Percentiles rank a stretch among this genome's conserved stretches.
Evolutionary conservation across 2,888 invertebrate species (phyloP).

Genomic region (Andrena bicolor): DNA sequence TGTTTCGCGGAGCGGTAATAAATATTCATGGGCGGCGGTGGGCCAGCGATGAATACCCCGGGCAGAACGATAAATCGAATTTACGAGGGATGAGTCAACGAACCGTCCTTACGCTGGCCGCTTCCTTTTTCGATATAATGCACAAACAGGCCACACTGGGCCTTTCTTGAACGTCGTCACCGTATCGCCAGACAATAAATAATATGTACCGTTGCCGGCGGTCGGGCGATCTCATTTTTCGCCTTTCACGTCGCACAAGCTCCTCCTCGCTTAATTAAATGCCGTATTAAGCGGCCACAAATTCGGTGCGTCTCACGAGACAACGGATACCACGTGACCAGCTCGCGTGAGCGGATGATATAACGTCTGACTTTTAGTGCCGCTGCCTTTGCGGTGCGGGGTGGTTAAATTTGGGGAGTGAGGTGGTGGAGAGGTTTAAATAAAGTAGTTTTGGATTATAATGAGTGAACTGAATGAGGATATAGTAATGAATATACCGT

Average conservation of each 20-base stretch:
- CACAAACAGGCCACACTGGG: constrained; percentile 6
- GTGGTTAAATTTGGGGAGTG: constrained; percentile 8
- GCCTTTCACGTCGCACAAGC: constrained; percentile 6
- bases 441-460: constrained; percentile 17
- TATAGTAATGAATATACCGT: too few relatives aligned
- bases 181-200: constrained; percentile 52
- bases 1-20: constrained; percentile 68
- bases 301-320: constrained; percentile 5
- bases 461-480: too few relatives aligned
- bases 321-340: constrained; percentile 33
- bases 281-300: constrained; percentile 39
- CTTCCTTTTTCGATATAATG: constrained; percentile 48
- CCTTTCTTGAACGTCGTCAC: constrained; percentile 23
- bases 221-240: constrained; percentile 8
- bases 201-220: constrained; percentile 44
- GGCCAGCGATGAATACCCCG: constrained; percentile 55
- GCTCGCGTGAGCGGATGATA: constrained; percentile 30
- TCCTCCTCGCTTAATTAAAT: constrained; percentile 51
- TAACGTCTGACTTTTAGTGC: constrained; percentile 2
- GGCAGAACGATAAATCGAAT: constrained; percentile 72
- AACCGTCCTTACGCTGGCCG: constrained; percentile 60
- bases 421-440: background rate
- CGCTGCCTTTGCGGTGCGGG: background rate
- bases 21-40: constrained; percentile 73
- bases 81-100: constrained; percentile 71